Evolutionary conservation across 1,140 invertebrate genomes (phyloP).

Genomic region (Aphidius gifuensis): DNA sequence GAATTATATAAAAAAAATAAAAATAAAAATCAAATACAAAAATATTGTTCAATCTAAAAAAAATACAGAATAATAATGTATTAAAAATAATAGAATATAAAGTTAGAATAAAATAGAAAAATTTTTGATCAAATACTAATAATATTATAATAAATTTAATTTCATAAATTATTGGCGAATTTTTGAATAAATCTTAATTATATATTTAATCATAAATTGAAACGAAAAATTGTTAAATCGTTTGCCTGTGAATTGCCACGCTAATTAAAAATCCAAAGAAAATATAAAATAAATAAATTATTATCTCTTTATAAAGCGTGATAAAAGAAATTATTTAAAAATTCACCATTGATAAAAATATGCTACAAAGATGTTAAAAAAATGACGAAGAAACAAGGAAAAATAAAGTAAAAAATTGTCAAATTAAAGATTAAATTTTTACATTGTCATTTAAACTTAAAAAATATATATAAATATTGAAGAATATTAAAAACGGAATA

Average conservation of each 20-base stretch:
- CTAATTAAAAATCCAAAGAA: slow-evolving; percentile 5
- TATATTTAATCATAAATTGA: slow-evolving; percentile 1
- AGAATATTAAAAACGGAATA: too few relatives aligned
- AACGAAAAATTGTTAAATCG: slow-evolving; percentile 12
- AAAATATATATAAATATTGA: too few relatives aligned
- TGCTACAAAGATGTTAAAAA: too few relatives aligned
- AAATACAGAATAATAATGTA: too few relatives aligned
- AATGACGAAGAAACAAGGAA: background rate
- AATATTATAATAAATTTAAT: slow-evolving; percentile 4
- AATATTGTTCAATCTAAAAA: too few relatives aligned
- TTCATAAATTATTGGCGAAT: slow-evolving; percentile 4
- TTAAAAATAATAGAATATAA: too few relatives aligned
- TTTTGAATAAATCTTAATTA: background rate
- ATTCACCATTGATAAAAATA: slow-evolving; percentile 2
- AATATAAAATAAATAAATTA: background rate
- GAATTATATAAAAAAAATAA: too few relatives aligned
- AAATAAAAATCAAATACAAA: too few relatives aligned
- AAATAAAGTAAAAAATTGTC: background rate
- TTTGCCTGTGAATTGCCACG: slow-evolving; percentile 23
- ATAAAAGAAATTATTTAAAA: background rate
- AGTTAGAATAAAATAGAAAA: background rate
- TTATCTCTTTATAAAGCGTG: too few relatives aligned
- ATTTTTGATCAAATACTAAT: background rate
- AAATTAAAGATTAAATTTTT: background rate
- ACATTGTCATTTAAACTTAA: too few relatives aligned